These are phyloP conservation scores for Leuciscus waleckii DNA, from an alignment of 2,797 vertebrate species.

Conservation along the genomic window DNA sequence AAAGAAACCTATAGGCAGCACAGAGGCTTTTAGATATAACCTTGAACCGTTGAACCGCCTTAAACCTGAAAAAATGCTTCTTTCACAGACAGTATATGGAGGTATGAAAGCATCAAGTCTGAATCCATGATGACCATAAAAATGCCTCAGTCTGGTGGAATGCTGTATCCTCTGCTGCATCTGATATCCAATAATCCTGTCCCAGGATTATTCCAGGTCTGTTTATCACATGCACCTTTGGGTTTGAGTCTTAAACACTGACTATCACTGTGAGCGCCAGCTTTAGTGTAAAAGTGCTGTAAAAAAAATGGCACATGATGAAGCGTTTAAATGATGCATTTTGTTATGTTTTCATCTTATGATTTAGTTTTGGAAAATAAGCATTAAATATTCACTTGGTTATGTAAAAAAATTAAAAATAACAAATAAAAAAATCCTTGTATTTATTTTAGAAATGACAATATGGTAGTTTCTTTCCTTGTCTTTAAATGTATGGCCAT, in stretches of 20 bases:
- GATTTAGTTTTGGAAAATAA: background rate
- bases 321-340: background rate
- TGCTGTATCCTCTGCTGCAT: background rate
- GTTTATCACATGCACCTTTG: background rate
- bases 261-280: background rate
- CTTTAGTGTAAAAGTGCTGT: background rate
- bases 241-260: background rate
- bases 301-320: background rate
- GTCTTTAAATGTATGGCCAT: background rate
- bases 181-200: background rate
- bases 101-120: background rate
- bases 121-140: background rate
- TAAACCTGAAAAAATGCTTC: background rate
- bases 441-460: background rate
- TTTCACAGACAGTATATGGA: background rate
- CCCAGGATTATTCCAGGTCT: background rate
- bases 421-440: background rate
- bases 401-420: background rate
- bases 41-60: slow-evolving; percentile 3
- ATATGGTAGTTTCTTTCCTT: background rate
- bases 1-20: background rate
- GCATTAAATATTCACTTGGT: background rate
- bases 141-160: background rate
- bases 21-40: background rate
- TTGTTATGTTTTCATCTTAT: background rate